Conservation (phyloP, 2,888 invertebrate genomes). For the Dilophus febrilis region DNA sequence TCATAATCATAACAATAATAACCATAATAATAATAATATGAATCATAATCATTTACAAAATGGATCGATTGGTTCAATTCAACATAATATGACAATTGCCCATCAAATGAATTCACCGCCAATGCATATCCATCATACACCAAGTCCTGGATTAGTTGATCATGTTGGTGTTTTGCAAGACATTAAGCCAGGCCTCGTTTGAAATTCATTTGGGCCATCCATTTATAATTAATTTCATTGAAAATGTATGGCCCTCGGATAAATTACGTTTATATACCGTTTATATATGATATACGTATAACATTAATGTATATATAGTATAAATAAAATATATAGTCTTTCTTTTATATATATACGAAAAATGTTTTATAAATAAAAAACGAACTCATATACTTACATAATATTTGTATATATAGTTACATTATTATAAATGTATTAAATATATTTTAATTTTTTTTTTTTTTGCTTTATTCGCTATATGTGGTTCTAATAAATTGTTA, state of each 20-base stretch:
- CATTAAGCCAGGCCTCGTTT: slow-evolving; percentile 45
- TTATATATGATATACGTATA: too few species aligned
- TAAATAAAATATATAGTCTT: too few species aligned
- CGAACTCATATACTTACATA: too few species aligned
- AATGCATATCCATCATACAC: slow-evolving; percentile 29
- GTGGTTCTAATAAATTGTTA: too few species aligned
- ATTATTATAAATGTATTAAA: too few species aligned
- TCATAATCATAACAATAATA: slow-evolving; percentile 20
- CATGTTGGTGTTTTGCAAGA: slow-evolving; percentile 49
- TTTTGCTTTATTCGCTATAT: too few species aligned
- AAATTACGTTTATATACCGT: too few species aligned
- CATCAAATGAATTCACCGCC: slow-evolving; percentile 29
- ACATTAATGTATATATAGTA: too few species aligned
- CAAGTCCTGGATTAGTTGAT: slow-evolving; percentile 41
- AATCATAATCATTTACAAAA: slow-evolving; percentile 6
- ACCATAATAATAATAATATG: slow-evolving; percentile 16
- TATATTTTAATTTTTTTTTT: too few species aligned
- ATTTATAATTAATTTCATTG: neutral
- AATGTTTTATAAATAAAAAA: too few species aligned
- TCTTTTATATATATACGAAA: too few species aligned
- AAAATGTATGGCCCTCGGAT: neutral
- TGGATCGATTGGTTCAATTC: slow-evolving; percentile 16
- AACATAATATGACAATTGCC: slow-evolving; percentile 19
- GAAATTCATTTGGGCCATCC: slow-evolving; percentile 45
- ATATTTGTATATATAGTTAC: too few species aligned